Evolutionary conservation across 2,113 vertebrate genomes (phyloP).

Genomic region (Sander vitreus): DNA sequence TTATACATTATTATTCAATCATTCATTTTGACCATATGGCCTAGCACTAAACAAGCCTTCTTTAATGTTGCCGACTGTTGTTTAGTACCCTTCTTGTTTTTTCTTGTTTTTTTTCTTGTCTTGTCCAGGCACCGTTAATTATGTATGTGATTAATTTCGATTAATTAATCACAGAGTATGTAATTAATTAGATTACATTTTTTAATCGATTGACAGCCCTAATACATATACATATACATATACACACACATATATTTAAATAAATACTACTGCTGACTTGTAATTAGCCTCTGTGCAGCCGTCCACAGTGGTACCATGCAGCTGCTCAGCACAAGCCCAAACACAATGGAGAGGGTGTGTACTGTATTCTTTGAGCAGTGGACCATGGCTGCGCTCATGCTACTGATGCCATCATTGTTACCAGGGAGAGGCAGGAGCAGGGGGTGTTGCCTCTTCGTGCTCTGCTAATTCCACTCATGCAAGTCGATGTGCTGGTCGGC

Average conservation of each 20-base stretch:
- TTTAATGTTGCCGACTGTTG: too few relatives aligned
- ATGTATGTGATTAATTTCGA: too few relatives aligned
- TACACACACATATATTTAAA: not conserved
- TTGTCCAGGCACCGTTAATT: too few relatives aligned
- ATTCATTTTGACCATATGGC: too few relatives aligned
- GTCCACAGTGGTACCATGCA: conserved; percentile 39
- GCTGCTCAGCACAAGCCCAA: conserved; percentile 43
- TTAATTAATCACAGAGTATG: too few relatives aligned
- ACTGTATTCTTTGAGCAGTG: conserved; percentile 53
- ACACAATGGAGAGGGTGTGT: conserved; percentile 45
- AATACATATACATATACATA: too few relatives aligned
- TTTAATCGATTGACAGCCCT: too few relatives aligned
- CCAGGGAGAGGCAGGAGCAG: conserved; percentile 32
- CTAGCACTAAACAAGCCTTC: too few relatives aligned
- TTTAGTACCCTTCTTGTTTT: too few relatives aligned
- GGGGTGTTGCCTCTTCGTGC: conserved; percentile 5
- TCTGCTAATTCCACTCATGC: conserved; percentile 53
- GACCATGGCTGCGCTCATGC: conserved; percentile 59
- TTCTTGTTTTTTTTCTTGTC: too few relatives aligned
- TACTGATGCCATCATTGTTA: conserved; percentile 54
- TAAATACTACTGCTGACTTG: conserved; percentile 47
- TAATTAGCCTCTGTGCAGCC: conserved; percentile 60
- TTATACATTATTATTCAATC: too few relatives aligned
- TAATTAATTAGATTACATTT: too few relatives aligned
- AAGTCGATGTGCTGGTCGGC: not conserved